A percentile compares a stretch with the other conserved stretches of the same genome.
Evolutionary conservation across 2,113 vertebrate genomes (phyloP).

Genomic region (Nyctereutes procyonoides): DNA sequence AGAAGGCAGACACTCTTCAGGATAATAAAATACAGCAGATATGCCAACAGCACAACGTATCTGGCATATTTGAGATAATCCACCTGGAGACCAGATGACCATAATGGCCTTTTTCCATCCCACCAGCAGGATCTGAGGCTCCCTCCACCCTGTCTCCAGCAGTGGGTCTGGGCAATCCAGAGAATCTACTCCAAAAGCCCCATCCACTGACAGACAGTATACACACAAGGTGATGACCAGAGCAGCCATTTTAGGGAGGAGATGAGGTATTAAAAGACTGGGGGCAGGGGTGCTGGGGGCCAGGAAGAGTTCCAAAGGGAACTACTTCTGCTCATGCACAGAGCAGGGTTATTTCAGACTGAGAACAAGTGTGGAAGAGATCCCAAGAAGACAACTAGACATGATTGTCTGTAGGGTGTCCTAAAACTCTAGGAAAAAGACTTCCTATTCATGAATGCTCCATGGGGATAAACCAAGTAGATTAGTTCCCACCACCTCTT

Average conservation of each 20-base stretch:
- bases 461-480: accelerated
- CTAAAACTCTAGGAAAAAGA: not conserved
- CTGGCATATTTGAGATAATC: not conserved
- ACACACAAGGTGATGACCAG: not conserved
- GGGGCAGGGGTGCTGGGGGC: no score
- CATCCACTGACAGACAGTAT: no score
- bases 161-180: not conserved
- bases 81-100: constrained; percentile 75
- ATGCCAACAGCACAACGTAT: not conserved
- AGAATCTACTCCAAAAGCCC: not conserved
- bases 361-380: not conserved
- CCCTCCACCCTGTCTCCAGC: not conserved
- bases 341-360: not conserved
- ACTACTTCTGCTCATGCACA: not conserved
- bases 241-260: not conserved
- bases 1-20: constrained; percentile 31
- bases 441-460: no score
- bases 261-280: not conserved
- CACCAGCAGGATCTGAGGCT: not conserved
- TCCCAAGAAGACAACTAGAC: not conserved
- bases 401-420: accelerated
- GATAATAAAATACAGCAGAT: constrained; percentile 33
- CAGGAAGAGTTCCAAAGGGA: not conserved
- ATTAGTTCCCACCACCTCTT: not conserved
- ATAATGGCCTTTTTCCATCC: not conserved